Conservation (phyloP, 2,797 vertebrate species). For the Amblyopsis hoosieri region DNA sequence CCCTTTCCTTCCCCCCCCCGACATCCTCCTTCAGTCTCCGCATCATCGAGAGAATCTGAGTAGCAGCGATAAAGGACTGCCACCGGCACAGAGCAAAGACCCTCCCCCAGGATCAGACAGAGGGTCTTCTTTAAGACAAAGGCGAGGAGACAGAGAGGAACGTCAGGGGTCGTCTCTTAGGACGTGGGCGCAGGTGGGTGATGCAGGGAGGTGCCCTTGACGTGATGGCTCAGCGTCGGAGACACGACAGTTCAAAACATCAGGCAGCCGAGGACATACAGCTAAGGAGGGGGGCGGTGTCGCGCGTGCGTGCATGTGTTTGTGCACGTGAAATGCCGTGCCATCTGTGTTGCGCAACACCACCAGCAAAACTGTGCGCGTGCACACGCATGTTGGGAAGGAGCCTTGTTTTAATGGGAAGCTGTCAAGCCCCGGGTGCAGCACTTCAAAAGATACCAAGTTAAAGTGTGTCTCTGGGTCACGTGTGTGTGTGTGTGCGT, state of each 20-base stretch:
- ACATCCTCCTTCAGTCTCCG: not conserved
- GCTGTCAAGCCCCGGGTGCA: constrained; percentile 64
- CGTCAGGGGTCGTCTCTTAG: not conserved
- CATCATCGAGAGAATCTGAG: constrained; percentile 37
- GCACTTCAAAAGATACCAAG: constrained; percentile 77
- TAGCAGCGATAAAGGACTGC: constrained; percentile 15
- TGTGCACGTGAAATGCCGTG: constrained; percentile 23
- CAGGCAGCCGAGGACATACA: constrained; percentile 31
- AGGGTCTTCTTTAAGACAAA: constrained; percentile 15
- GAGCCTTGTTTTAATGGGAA: constrained; percentile 78
- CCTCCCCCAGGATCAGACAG: constrained; percentile 25
- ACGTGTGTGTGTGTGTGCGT: not conserved
- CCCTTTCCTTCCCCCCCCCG: not conserved
- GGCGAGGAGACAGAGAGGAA: not conserved
- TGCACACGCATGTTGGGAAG: not conserved
- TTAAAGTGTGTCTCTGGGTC: constrained; percentile 64
- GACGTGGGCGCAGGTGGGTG: constrained; percentile 16
- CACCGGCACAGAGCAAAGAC: not conserved
- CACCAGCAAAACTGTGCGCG: constrained; percentile 4
- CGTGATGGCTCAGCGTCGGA: constrained; percentile 49
- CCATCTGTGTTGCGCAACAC: not conserved
- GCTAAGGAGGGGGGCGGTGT: constrained; percentile 20
- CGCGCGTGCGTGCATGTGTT: constrained; percentile 16
- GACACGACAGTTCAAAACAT: constrained; percentile 59
- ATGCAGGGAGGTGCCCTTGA: constrained; percentile 50